Base-by-base conservation (phyloP, 1,140 invertebrate species). In the Drosophila tropicalis region DNA sequence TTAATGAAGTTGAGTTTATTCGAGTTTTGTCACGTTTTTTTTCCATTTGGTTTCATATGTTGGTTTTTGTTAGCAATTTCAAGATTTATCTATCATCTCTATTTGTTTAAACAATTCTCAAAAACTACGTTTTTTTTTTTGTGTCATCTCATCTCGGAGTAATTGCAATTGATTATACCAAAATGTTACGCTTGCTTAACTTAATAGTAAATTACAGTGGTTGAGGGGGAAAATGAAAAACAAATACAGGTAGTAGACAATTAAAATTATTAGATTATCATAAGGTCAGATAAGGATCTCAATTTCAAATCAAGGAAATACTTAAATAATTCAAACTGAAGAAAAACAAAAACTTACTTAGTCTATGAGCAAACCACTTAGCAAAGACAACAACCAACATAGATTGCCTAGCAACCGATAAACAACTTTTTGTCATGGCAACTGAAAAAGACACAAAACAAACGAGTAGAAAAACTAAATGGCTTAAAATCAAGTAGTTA, bases 171-270 rank as follows among this genome's bases (percentile, higher is more conserved):
- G 55, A 72, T 29, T 29, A 29, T 29, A 6, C 29, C 29, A 72
- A 72, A 67, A 36, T 54, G 76, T 80, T 81, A 77, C 81, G 81
- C 61, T 80, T 71, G 70, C 77, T 67, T 80, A 13, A 32, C 22
- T 68, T 29, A 80, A 76, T 67, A 76, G 76, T 76, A 68, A 77
- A 57, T 44, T 40, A 12, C 78, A 85, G 77, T 80, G 72, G 65
- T 56, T 55, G 67, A 39, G 56, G 41, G 41, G 66, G 66, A 82
- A 81, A 72, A 63, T 34, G 1, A 9, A 60, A 63, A 34, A 29
- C 2, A 60, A 10, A 67, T 51, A 60, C 67, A 34, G 7, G 15
- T 60, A 73, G 70, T 70, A 69, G 55, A 58, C 56, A 86, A 85
- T 86, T 85, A 75, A 56, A 68, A 70, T 57, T 60, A 76, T 61